Evolutionary conservation across 2,113 vertebrate species (phyloP).

Genomic region (Sapayoa aenigma): DNA sequence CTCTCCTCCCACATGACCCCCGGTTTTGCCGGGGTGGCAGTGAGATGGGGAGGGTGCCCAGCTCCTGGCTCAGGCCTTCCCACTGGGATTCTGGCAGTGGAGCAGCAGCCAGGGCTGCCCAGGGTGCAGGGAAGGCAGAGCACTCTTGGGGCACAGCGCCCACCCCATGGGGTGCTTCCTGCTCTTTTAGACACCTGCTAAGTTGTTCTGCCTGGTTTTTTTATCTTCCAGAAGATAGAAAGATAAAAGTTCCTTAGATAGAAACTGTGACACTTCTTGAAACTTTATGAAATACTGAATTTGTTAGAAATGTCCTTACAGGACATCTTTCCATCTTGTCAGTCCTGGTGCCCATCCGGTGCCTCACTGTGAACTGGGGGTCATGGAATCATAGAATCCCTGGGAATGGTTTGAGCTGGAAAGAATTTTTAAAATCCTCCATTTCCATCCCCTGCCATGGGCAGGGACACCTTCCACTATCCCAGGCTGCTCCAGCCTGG

Average conservation of each 20-base stretch:
- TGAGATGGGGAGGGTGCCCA: fast-evolving
- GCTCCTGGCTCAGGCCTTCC: background rate
- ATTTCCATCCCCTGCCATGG: fast-evolving
- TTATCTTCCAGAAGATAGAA: background rate
- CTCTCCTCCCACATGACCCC: background rate
- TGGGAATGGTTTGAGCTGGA: fast-evolving
- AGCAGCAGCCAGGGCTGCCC: too few species aligned
- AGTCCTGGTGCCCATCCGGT: background rate
- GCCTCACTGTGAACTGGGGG: background rate
- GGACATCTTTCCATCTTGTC: background rate
- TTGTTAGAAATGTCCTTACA: background rate
- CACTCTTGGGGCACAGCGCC: background rate
- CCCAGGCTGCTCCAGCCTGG: background rate
- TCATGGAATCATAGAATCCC: background rate
- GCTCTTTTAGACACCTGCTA: background rate
- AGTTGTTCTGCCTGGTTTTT: background rate
- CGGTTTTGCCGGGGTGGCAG: fast-evolving
- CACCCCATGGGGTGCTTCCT: background rate
- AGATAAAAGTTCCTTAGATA: background rate
- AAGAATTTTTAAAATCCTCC: fast-evolving
- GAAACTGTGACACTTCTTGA: background rate
- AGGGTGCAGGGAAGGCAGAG: too few species aligned
- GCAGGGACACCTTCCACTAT: background rate
- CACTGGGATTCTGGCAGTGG: fast-evolving
- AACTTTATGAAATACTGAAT: background rate